These are phyloP conservation scores for Anthonomus grandis DNA, from an alignment of 1,140 invertebrate species.

Conservation along the genomic window DNA sequence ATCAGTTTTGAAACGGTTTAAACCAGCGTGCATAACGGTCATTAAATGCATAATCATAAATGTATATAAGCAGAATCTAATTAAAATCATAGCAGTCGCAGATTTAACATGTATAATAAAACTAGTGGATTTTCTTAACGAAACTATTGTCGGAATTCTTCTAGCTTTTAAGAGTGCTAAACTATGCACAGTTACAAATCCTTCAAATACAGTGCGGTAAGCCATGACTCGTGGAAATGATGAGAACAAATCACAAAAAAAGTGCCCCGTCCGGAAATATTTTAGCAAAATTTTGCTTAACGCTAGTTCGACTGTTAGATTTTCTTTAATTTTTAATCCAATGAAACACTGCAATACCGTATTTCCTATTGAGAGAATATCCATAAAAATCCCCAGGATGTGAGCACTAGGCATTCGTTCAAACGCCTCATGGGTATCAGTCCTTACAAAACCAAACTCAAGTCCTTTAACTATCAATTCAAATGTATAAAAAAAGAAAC, in stretches of 20 bases:
- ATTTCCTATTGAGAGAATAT: conserved; percentile 9
- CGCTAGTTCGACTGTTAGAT: conserved; percentile 7
- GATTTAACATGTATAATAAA: conserved; percentile 8
- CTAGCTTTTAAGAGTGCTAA: conserved; percentile 4
- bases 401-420: not conserved
- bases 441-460: conserved; percentile 13
- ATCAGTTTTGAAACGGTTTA: conserved; percentile 4
- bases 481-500: conserved; percentile 18
- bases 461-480: conserved; percentile 12
- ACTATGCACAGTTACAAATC: not conserved
- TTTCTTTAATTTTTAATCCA: conserved; percentile 8
- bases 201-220: not conserved
- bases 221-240: conserved; percentile 5
- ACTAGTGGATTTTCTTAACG: conserved; percentile 5
- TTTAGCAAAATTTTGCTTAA: conserved; percentile 10
- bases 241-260: conserved; percentile 12
- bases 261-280: conserved; percentile 10
- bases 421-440: not conserved
- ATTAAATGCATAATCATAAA: conserved; percentile 14
- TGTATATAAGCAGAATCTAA: conserved; percentile 9
- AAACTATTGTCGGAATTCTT: conserved; percentile 6
- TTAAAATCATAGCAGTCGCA: conserved; percentile 1
- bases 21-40: conserved; percentile 16
- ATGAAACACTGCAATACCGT: conserved; percentile 20
- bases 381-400: not conserved